These are phyloP conservation scores for Tichodroma muraria DNA, from an alignment of 2,113 vertebrate species.

Conservation along the genomic window DNA sequence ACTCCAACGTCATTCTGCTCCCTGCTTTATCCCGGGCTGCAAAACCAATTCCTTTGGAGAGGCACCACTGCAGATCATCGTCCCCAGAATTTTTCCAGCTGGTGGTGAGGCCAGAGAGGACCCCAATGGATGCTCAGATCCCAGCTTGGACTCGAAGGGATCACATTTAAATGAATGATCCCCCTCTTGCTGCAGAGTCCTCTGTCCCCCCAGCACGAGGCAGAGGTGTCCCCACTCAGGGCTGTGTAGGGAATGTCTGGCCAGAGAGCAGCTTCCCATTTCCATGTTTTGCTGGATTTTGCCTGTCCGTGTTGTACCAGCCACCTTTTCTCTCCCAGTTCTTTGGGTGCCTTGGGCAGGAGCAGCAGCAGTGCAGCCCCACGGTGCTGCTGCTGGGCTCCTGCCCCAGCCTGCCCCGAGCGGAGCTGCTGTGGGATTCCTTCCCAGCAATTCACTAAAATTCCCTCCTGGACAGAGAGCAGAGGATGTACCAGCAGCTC, in stretches of 20 bases:
- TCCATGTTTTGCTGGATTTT: background rate
- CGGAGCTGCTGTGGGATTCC: background rate
- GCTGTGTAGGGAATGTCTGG: background rate
- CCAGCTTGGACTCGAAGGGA: background rate
- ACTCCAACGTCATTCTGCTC: accelerated
- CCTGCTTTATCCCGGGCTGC: background rate
- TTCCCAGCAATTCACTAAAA: background rate
- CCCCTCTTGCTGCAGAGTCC: background rate
- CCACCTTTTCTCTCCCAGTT: background rate
- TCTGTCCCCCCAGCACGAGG: background rate
- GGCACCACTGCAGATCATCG: background rate
- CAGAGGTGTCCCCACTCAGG: background rate
- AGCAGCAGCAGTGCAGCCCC: background rate
- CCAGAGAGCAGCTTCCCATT: background rate
- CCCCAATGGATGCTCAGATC: background rate
- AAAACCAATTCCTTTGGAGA: background rate
- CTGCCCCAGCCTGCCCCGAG: background rate
- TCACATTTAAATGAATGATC: background rate
- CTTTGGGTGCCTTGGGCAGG: background rate
- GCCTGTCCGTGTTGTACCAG: accelerated
- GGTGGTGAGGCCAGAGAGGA: background rate
- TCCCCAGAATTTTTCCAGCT: background rate
- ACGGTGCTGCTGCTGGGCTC: background rate
- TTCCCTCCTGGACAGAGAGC: background rate
- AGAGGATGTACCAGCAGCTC: background rate